Evolutionary conservation across 2,888 invertebrate genomes (phyloP), one percentile per base, ranked within the genome.

Genomic region (Nomada flava): DNA sequence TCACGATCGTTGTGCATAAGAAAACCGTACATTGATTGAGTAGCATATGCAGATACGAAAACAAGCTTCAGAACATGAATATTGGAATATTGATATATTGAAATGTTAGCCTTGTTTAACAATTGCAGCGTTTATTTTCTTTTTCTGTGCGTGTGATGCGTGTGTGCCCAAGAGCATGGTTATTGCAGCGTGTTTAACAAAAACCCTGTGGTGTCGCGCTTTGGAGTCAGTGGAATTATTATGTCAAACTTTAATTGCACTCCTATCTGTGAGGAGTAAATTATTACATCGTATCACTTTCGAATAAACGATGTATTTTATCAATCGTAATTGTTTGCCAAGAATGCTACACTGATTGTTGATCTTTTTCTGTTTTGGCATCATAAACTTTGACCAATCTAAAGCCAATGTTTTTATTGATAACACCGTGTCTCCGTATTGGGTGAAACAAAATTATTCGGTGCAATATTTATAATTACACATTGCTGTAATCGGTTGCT

Each of bases 161-260:
- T 20, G 44, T 2, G 20, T 4, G 42, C 42, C 23, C 11, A 68
- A n/a, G 26, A 20, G 7, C n/a, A 42, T 4, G 15, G 2, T 20
- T 23, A 36, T 44, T 55, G 10, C n/a, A 1, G 20, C 20, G n/a
- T 55, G 36, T 53, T 60, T 55, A 55, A 26, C 26, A 18, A 55
- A 57, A 47, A 4, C 44, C 11, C n/a, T 7, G 20, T 23, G 18
- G 29, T 20, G 29, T 47, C 15, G 57, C 50, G 26, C n/a, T 26
- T 26, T 64, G 18, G 47, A 57, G 29, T 64, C 59, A 65, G 47
- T 29, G n/a, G 50, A 60, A 13, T 53, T 42, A 52, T 62, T 68
- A 44, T 42, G 20, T 13, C 36, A 70, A 47, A 69, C 76, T 70
- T 69, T 76, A 76, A 64, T 64, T 57, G 9, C 5, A n/a, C 10